Conservation (phyloP, 2,888 invertebrate genomes). For the Allacma fusca region DNA sequence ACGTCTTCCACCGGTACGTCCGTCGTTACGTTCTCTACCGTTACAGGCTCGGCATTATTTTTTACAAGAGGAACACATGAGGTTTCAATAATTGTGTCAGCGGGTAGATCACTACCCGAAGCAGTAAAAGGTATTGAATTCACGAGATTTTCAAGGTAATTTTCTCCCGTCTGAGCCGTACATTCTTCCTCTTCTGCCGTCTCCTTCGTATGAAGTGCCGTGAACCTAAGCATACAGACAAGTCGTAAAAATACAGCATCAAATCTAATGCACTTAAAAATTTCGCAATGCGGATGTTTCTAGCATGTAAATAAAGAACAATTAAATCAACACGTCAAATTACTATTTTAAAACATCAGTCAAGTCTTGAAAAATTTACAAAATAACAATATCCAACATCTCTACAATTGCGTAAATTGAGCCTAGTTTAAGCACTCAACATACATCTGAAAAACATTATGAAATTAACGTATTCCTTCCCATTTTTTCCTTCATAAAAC, state of each 20-base stretch:
- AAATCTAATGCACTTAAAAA: conserved; percentile 20
- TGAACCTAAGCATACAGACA: conserved; percentile 23
- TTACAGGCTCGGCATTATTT: background rate
- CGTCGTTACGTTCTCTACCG: conserved; percentile 2
- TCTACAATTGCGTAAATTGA: no score
- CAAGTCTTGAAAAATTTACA: background rate
- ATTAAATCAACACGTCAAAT: conserved; percentile 31
- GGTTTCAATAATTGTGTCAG: conserved; percentile 27
- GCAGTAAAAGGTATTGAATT: conserved; percentile 25
- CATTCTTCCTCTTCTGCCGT: conserved; percentile 10
- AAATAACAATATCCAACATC: background rate
- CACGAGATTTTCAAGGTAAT: conserved; percentile 23
- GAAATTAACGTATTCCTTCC: no score
- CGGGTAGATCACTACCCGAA: background rate
- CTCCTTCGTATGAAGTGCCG: conserved; percentile 14
- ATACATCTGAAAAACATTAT: no score
- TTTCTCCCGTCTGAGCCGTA: conserved; percentile 22
- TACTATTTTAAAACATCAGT: background rate
- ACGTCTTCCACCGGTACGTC: background rate
- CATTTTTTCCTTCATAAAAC: no score
- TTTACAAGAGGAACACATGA: conserved; percentile 24
- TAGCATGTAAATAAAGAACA: background rate
- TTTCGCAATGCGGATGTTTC: conserved; percentile 41
- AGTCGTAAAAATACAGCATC: conserved; percentile 21
- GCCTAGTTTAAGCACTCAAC: no score